phyloP scores from a whole-genome alignment of 1,140 invertebrate species.

The Drusus annulatus region DNA sequence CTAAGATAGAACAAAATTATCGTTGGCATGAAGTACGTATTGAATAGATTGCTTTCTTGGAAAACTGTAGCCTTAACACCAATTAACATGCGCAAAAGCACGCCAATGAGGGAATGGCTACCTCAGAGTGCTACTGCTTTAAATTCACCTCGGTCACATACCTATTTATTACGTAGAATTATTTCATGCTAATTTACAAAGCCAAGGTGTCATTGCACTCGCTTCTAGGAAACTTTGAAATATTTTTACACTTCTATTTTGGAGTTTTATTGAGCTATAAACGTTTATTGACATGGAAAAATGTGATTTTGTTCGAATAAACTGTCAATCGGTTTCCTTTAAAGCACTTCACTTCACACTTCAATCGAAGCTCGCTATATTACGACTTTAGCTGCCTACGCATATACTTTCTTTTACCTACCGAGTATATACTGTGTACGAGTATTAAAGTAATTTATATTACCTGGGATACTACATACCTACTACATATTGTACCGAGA shows the following conservation, averaged over 20 bases:
- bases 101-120: background rate
- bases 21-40: too few relatives aligned
- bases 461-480: too few relatives aligned
- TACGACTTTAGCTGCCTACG: background rate
- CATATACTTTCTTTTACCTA: background rate
- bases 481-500: too few relatives aligned
- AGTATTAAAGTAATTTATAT: too few relatives aligned
- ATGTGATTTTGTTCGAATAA: background rate
- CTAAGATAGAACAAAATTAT: too few relatives aligned
- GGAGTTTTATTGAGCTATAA: constrained; percentile 16
- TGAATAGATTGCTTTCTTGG: constrained; percentile 7
- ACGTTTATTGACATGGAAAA: constrained; percentile 22
- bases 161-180: constrained; percentile 38
- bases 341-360: background rate
- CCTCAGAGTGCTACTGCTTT: background rate
- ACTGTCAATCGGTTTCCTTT: background rate
- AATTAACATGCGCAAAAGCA: constrained; percentile 23
- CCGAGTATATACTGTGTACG: background rate
- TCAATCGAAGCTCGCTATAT: too few relatives aligned
- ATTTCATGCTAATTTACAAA: constrained; percentile 20
- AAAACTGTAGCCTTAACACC: background rate
- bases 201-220: constrained; percentile 27
- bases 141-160: constrained; percentile 17
- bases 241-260: constrained; percentile 4
- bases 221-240: constrained; percentile 16